Evolutionary conservation across 1,140 invertebrate species (phyloP).

Genomic region (Neodiprion lecontei): DNA sequence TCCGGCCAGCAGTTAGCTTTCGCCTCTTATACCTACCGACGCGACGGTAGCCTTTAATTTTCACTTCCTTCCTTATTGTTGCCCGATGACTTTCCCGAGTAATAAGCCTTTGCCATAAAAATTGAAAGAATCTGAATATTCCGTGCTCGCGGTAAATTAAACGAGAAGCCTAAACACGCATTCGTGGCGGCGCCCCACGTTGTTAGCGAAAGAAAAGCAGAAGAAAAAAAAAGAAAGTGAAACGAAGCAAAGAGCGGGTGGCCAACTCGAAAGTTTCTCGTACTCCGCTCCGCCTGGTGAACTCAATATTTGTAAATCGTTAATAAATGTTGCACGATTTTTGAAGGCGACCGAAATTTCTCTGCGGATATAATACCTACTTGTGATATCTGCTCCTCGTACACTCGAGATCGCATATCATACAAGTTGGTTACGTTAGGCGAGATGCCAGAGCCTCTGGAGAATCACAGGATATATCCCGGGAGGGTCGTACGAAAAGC

Average conservation of each 20-base stretch:
- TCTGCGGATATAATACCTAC: too few relatives aligned
- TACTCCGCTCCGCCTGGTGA: too few relatives aligned
- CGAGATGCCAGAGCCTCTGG: neutral
- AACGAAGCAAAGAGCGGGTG: neutral
- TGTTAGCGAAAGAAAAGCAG: neutral
- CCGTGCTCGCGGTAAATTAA: neutral
- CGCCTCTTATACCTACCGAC: neutral
- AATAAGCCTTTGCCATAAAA: neutral
- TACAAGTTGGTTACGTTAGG: too few relatives aligned
- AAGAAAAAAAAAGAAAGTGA: neutral
- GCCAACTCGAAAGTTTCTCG: neutral
- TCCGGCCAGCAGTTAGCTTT: neutral
- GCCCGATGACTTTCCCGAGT: neutral
- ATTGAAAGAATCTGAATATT: constrained; percentile 8
- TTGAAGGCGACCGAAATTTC: too few relatives aligned
- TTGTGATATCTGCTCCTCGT: too few relatives aligned
- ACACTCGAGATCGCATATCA: too few relatives aligned
- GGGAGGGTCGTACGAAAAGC: neutral
- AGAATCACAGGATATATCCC: neutral
- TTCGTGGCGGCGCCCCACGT: neutral
- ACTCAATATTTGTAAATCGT: too few relatives aligned
- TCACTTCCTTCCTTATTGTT: constrained; percentile 5
- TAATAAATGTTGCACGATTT: too few relatives aligned
- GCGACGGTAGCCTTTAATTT: neutral
- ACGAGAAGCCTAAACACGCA: neutral